A percentile compares a stretch with the other conserved stretches of the same genome.
Evolutionary conservation across 2,888 invertebrate species (phyloP).

Genomic region (Agrochola litura): DNA sequence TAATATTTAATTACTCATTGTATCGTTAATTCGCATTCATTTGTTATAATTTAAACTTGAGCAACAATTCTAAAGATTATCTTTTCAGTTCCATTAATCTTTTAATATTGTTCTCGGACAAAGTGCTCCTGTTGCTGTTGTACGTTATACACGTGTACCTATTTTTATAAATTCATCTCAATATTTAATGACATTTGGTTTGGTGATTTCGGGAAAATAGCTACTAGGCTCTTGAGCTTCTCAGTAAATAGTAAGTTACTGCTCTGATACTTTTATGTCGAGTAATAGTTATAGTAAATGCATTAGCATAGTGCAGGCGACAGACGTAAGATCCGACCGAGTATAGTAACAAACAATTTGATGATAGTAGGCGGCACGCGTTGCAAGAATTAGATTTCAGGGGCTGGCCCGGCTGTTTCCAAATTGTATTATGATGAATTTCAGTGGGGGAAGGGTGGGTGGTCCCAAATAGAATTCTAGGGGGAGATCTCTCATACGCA

Average conservation of each 20-base stretch:
- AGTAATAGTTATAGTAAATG: conserved; percentile 2
- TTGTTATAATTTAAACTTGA: conserved; percentile 7
- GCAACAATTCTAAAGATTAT: conserved; percentile 2
- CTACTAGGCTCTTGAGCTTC: not conserved
- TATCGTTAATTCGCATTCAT: conserved; percentile 9
- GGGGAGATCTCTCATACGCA: not conserved
- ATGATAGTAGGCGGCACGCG: conserved; percentile 2
- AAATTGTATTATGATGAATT: conserved; percentile 46
- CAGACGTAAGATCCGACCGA: not conserved
- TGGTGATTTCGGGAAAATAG: not conserved
- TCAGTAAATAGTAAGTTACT: not conserved
- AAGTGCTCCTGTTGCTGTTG: not conserved
- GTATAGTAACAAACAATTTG: conserved; percentile 12
- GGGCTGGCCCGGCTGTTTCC: not conserved
- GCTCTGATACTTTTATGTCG: not conserved
- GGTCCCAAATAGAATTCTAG: not conserved
- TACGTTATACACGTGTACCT: not conserved
- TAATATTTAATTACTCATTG: conserved; percentile 31
- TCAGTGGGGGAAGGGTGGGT: not conserved
- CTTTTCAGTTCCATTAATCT: conserved; percentile 14
- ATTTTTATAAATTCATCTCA: not conserved
- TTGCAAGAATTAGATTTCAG: conserved; percentile 30
- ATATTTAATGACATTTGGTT: not conserved
- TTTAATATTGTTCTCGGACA: not conserved
- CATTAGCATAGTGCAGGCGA: conserved; percentile 7